phyloP scores from a whole-genome alignment of 2,888 invertebrate species.

The Ophonus ardosiacus region DNA sequence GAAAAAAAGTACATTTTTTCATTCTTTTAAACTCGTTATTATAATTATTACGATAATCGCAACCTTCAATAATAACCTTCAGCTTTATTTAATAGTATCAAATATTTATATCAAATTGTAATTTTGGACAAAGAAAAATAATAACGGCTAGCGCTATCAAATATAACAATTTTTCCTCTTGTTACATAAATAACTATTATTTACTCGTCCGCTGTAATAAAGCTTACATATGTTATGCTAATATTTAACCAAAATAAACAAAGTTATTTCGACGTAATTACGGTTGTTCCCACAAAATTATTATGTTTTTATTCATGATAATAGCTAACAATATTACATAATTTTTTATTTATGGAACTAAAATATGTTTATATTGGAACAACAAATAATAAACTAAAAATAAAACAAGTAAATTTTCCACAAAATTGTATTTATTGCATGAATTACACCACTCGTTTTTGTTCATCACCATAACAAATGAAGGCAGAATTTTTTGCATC shows the following conservation, averaged over 20 bases:
- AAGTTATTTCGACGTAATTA: background rate
- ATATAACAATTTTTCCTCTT: too few species aligned
- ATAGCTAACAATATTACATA: background rate
- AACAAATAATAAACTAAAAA: background rate
- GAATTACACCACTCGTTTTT: background rate
- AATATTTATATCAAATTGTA: too few species aligned
- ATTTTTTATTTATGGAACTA: background rate
- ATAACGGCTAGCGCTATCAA: too few species aligned
- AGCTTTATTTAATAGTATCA: too few species aligned
- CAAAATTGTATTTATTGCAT: background rate
- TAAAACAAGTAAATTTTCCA: background rate
- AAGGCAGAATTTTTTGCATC: background rate
- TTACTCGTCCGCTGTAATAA: too few species aligned
- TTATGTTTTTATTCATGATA: background rate
- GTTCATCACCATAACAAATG: background rate
- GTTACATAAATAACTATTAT: too few species aligned
- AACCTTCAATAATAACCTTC: too few species aligned
- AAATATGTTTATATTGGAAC: background rate
- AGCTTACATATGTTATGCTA: too few species aligned
- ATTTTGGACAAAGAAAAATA: too few species aligned
- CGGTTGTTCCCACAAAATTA: background rate
- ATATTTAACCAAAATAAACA: background rate
- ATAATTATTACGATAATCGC: too few species aligned
- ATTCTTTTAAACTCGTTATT: too few species aligned
- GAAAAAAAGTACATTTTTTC: too few species aligned